These are phyloP conservation scores for Frankliniella fusca DNA, from an alignment of 2,888 invertebrate genomes.

Conservation along the genomic window DNA sequence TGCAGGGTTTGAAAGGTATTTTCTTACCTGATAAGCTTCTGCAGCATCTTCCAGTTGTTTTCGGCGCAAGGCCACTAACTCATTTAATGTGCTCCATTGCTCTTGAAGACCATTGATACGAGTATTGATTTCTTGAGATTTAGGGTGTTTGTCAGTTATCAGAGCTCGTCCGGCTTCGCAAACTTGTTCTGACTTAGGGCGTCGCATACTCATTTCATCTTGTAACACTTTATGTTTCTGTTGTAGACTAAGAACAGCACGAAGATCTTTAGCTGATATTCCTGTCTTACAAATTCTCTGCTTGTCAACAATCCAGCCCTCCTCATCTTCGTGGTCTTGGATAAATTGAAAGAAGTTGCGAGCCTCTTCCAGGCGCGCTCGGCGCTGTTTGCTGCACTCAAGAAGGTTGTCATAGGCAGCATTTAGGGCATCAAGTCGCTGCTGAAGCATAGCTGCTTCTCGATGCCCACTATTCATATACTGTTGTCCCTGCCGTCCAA, in stretches of 20 bases:
- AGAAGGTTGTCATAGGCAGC: slow-evolving; percentile 68
- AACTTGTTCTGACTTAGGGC: slow-evolving; percentile 66
- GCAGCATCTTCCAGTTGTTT: slow-evolving; percentile 79
- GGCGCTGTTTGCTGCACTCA: slow-evolving; percentile 69
- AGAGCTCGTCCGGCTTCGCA: slow-evolving; percentile 66
- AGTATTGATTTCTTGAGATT: slow-evolving; percentile 73
- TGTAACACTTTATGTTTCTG: slow-evolving; percentile 82
- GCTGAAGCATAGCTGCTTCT: slow-evolving; percentile 60
- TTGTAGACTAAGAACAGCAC: slow-evolving; percentile 80
- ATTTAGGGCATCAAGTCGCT: slow-evolving; percentile 70
- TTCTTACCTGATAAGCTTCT: slow-evolving; percentile 78
- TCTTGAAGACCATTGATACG: slow-evolving; percentile 72
- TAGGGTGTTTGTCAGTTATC: slow-evolving; percentile 76
- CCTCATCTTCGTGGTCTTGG: slow-evolving; percentile 96
- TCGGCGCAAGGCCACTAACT: slow-evolving; percentile 68
- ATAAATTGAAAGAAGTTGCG: slow-evolving; percentile 91
- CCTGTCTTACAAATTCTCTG: slow-evolving; percentile 88
- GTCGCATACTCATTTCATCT: slow-evolving; percentile 81
- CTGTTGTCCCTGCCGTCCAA: slow-evolving; percentile 63
- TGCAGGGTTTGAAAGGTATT: not conserved
- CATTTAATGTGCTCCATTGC: slow-evolving; percentile 86
- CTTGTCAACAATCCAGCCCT: slow-evolving; percentile 93
- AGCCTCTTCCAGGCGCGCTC: slow-evolving; percentile 83
- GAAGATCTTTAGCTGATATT: slow-evolving; percentile 88
- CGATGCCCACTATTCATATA: slow-evolving; percentile 56